Conservation (phyloP, 2,113 vertebrate genomes). For the Morone chrysops region DNA sequence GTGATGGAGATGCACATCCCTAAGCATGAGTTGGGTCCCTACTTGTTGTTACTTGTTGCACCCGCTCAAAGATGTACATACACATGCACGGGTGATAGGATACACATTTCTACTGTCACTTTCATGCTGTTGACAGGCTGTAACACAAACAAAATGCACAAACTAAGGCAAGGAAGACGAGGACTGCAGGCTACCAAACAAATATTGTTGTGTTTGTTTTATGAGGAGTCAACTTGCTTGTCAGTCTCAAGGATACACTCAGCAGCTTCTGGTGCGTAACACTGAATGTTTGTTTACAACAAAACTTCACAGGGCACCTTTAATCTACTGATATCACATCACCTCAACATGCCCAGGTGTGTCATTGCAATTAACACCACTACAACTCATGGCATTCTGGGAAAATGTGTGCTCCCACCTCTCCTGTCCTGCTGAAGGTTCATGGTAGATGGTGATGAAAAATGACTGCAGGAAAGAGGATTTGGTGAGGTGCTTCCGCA, state of each 20-base stretch:
- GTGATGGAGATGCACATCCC: no score
- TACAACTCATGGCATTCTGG: slow-evolving; percentile 8
- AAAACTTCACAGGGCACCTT: neutral
- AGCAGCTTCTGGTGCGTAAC: neutral
- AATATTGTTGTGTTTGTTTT: neutral
- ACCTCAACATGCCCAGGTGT: neutral
- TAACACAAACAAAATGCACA: neutral
- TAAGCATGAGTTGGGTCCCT: neutral
- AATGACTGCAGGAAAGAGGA: slow-evolving; percentile 78
- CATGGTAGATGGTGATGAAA: slow-evolving; percentile 75
- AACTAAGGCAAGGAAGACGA: neutral
- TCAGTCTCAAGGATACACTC: neutral
- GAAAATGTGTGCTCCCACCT: slow-evolving; percentile 14
- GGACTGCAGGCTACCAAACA: neutral
- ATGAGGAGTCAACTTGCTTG: neutral
- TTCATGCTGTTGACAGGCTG: neutral
- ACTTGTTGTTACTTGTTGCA: neutral
- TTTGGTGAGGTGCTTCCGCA: slow-evolving; percentile 79
- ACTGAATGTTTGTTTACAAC: neutral
- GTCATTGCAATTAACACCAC: slow-evolving; percentile 1
- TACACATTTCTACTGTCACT: no score
- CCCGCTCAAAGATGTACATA: no score
- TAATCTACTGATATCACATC: slow-evolving; percentile 12
- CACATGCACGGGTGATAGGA: no score
- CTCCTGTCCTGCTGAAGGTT: slow-evolving; percentile 63